Evolutionary conservation across 2,797 vertebrate species (phyloP), one percentile per base, ranked within the genome.

Genomic region (Tokudaia tokunoshimensis): DNA sequence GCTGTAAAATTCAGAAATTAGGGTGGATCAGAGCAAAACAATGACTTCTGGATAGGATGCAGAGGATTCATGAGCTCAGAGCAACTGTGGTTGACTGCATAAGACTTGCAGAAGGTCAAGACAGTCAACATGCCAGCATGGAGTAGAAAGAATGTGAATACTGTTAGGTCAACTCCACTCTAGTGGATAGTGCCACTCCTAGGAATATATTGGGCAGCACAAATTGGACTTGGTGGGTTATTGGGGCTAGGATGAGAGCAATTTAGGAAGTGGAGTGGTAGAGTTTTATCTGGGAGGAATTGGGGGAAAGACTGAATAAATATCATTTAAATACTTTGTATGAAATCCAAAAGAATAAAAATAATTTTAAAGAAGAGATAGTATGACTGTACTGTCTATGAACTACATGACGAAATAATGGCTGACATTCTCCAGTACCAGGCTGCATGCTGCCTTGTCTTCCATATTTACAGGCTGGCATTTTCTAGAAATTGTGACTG

Each of bases 371-470:
- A 59, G 34, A 37, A 70, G 34, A 88, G 10, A 34, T 3, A 2
- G 3, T 17, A 57, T 74, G 15, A 9, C 34, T 47, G 81, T 20
- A 82, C 83, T 41, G 11, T 63, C 67, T 96, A 57, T 84, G 31
- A 79, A 80, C 44, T 74, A 29, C 31, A 59, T 72, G 75, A 76
- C n/a, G 74, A 95, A 90, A 76, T 24, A 20, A 61, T 87, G 88
- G 57, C 29, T 61, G 31, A 37, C 13, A 9, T 91, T 85, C 15
- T 29, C 50, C 31, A 88, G 41, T 6, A 13, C 47, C 67, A n/a
- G 1, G 59, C 50, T 82, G 52, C 86, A 70, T 78, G n/a, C 52
- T 93, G 34, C 12, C 22, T 88, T 67, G 13, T 81, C 90, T 11
- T 80, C 78, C 70, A 80, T 37, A 12, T 50, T 93, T 70, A 70